These are phyloP conservation scores for Oxyruncus cristatus DNA, from an alignment of 2,113 vertebrate species.

Conservation along the genomic window DNA sequence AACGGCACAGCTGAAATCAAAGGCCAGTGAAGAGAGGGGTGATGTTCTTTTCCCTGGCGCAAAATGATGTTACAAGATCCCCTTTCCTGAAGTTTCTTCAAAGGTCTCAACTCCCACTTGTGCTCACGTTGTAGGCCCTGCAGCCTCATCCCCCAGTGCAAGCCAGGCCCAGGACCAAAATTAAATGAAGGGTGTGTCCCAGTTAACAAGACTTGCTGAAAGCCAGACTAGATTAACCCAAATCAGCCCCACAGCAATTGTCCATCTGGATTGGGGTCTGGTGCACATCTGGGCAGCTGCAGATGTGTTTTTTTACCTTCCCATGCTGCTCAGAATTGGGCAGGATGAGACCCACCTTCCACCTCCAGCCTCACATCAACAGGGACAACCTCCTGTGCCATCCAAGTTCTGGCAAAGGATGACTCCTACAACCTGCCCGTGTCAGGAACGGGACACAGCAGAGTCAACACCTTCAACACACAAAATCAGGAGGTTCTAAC, in stretches of 20 bases:
- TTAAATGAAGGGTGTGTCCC: neutral
- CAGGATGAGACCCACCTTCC: neutral
- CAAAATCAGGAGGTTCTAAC: neutral
- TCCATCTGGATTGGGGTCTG: neutral
- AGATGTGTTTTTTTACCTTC: neutral
- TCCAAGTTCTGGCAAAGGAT: neutral
- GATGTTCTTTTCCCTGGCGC: neutral
- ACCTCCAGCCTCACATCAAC: neutral
- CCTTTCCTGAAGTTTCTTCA: neutral
- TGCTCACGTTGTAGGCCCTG: neutral
- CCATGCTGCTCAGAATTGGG: neutral
- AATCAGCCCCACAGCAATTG: neutral
- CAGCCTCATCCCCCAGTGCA: neutral
- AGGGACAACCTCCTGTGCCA: fast-evolving
- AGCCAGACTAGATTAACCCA: neutral
- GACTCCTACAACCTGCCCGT: neutral
- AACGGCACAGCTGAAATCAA: neutral
- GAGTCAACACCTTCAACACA: neutral
- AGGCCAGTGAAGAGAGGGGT: neutral
- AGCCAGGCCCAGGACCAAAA: neutral
- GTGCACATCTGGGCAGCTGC: neutral
- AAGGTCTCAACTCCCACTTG: neutral
- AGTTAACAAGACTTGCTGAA: neutral
- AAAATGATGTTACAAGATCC: neutral
- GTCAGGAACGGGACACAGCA: neutral